Evolutionary conservation across 1,140 invertebrate genomes (phyloP), one percentile per base, ranked within the genome.

Genomic region (Cyrtorhinus lividipennis): DNA sequence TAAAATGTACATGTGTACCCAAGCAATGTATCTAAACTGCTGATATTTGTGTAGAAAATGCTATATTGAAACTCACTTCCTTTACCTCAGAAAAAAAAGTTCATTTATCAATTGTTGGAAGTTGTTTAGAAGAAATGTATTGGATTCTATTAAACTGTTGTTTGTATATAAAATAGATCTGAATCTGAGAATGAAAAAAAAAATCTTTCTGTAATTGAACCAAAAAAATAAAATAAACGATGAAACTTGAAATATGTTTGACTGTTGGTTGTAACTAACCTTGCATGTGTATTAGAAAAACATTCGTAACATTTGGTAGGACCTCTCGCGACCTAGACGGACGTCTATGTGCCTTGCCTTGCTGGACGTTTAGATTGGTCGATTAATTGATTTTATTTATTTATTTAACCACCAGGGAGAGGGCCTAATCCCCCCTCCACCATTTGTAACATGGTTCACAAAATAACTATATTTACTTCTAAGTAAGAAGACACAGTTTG

Each of bases 81-180:
- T 53, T 15, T 53, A 53, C 48, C 13, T 53, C 24, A 25, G 44
- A 15, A 61, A 25, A 56, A 24, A 56, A 53, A 23, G 46, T 44
- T 48, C 46, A n/a, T 62, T 62, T 60, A 60, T 30, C n/a, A n/a
- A 60, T 60, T 62, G 61, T 62, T 62, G 24, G n/a, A 62, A 53
- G 46, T 53, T 62, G 61, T 62, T 53, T 62, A 62, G 61, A 61
- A n/a, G 2, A 27, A 53, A 24, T 62, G 48, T 62, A 26, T 10
- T 15, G 44, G 24, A 62, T 62, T 62, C 61, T 62, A 62, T 30
- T 53, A n/a, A 20, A 62, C 59, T 53, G 61, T 62, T 62, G 48
- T 62, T 48, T 62, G 45, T 62, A 62, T 24, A 23, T 45, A 61
- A 44, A 25, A 62, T 24, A 62, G 26, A 26, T 23, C 59, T 30